A percentile compares a stretch with the other conserved stretches of the same genome.
Evolutionary conservation across 2,113 vertebrate species (phyloP).

Genomic region (Procavia capensis): DNA sequence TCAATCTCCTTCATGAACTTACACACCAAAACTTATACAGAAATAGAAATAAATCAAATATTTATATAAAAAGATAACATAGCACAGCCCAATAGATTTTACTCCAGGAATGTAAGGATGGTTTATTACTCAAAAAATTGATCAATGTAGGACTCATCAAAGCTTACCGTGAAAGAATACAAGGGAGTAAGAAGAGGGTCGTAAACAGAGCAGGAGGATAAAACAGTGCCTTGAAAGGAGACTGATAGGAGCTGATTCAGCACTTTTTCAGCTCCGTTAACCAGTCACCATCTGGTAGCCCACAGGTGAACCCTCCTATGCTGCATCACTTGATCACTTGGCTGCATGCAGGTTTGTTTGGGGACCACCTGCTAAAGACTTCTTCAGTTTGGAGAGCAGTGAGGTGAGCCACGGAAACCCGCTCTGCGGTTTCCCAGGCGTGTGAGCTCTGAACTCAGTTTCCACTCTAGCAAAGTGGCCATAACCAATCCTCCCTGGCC

Average conservation of each 20-base stretch:
- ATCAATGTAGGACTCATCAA: background rate
- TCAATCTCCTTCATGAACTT: background rate
- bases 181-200: background rate
- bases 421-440: background rate
- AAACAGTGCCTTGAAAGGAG: background rate
- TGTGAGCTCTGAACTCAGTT: background rate
- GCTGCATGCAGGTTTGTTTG: background rate
- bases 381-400: background rate
- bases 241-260: background rate
- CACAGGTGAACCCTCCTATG: background rate
- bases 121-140: background rate
- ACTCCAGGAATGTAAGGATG: background rate
- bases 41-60: background rate
- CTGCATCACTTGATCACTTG: rapidly evolving
- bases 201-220: background rate
- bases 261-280: background rate
- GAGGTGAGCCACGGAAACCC: too few species aligned
- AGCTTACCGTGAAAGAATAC: background rate
- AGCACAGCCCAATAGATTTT: background rate
- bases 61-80: background rate
- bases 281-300: background rate
- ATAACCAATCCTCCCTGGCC: background rate
- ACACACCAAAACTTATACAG: background rate
- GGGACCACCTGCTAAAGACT: background rate
- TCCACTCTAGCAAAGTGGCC: background rate